Percentiles rank a stretch among this genome's conserved stretches.
These are phyloP conservation scores for Bambusicola thoracicus DNA, from an alignment of 2,113 vertebrate species.

Conservation along the genomic window DNA sequence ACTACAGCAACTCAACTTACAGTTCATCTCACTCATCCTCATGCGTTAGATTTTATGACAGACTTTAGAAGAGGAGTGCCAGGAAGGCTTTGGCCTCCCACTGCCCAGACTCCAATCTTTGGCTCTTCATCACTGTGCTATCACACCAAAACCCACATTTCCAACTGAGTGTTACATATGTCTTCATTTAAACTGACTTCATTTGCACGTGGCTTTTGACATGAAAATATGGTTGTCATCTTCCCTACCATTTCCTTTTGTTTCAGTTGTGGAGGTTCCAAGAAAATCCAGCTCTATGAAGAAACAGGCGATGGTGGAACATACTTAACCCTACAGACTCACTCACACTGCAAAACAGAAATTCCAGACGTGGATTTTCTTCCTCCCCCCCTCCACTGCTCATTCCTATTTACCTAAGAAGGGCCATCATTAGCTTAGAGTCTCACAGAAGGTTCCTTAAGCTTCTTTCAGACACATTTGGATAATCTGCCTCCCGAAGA, in stretches of 20 bases:
- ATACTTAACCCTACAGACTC: background rate
- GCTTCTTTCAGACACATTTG: background rate
- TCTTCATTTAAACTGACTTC: background rate
- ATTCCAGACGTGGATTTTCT: background rate
- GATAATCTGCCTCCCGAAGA: background rate
- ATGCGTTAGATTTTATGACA: background rate
- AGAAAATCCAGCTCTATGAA: background rate
- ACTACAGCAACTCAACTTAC: background rate
- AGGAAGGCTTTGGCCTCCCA: background rate
- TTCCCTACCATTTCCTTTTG: background rate
- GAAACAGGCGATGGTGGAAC: background rate
- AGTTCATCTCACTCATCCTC: background rate
- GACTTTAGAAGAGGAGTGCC: background rate
- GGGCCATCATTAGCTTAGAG: background rate
- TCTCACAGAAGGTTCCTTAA: background rate
- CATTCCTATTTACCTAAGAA: background rate
- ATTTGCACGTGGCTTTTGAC: background rate
- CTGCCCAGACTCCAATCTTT: background rate
- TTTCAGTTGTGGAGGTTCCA: background rate
- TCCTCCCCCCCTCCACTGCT: background rate
- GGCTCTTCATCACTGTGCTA: background rate
- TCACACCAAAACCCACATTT: accelerated
- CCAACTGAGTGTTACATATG: background rate
- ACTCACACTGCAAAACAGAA: background rate
- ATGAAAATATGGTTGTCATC: background rate